phyloP scores from a whole-genome alignment of 2,888 invertebrate species.

The Dynastes hyllus region DNA sequence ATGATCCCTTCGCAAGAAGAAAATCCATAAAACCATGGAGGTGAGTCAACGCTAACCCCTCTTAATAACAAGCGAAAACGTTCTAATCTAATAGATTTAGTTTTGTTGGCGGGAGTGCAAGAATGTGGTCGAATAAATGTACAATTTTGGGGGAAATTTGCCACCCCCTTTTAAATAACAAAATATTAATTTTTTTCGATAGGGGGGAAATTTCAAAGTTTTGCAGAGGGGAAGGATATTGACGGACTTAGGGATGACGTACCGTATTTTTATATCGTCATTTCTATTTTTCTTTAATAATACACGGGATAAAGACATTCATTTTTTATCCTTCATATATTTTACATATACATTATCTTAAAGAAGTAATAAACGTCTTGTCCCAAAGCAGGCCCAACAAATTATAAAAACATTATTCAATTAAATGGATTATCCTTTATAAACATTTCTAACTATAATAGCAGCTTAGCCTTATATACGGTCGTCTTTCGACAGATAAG shows the following conservation, averaged over 20 bases:
- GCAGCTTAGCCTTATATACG: no score
- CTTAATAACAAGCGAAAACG: slow-evolving; percentile 61
- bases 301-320: no score
- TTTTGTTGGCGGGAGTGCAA: slow-evolving; percentile 41
- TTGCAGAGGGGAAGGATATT: no score
- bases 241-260: no score
- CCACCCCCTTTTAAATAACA: slow-evolving; percentile 41
- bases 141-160: no score
- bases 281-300: no score
- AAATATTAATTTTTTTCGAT: slow-evolving; percentile 42
- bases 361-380: slow-evolving; percentile 19
- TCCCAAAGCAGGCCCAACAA: not conserved
- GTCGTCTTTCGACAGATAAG: no score
- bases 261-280: no score
- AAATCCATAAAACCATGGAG: slow-evolving; percentile 59
- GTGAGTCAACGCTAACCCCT: slow-evolving; percentile 62
- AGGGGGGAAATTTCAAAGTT: no score
- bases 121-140: slow-evolving; percentile 45
- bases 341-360: slow-evolving; percentile 8
- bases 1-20: slow-evolving; percentile 56
- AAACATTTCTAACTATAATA: not conserved
- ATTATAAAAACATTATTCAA: slow-evolving; percentile 1
- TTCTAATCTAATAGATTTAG: slow-evolving; percentile 62
- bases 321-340: no score
- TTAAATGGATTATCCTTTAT: slow-evolving; percentile 4